A percentile compares a stretch with the other conserved stretches of the same genome.
Evolutionary conservation across 2,113 vertebrate species (phyloP).

Genomic region (Varanus salvator): DNA sequence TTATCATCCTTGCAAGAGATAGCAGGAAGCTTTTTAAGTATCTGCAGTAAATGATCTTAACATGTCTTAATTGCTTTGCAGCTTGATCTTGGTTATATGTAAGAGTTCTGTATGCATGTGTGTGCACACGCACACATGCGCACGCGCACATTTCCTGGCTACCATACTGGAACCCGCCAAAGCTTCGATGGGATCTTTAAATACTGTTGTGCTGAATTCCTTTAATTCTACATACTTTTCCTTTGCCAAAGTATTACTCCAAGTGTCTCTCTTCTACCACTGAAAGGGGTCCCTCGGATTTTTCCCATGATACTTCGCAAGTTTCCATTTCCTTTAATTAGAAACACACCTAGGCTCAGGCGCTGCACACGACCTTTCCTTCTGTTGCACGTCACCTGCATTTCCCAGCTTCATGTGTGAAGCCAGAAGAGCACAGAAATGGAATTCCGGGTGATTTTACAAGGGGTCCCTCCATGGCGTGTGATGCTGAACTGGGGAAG

Average conservation of each 20-base stretch:
- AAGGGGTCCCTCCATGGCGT: not conserved
- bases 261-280: not conserved
- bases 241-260: not conserved
- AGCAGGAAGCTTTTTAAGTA: not conserved
- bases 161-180: not conserved
- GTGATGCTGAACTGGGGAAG: not conserved
- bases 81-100: not conserved
- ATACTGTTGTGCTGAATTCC: not conserved
- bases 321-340: slow-evolving; percentile 16
- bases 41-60: not conserved
- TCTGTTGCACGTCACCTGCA: not conserved
- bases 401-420: not conserved
- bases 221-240: not conserved
- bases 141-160: no score
- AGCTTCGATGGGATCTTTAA: not conserved
- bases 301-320: slow-evolving; percentile 2
- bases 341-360: slow-evolving; percentile 13
- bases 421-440: slow-evolving; percentile 1
- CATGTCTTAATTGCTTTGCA: not conserved
- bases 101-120: no score
- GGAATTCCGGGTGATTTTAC: not conserved
- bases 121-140: no score
- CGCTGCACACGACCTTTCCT: not conserved
- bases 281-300: not conserved
- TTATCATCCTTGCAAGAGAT: not conserved